Conservation (phyloP, 2,797 vertebrate species). For the Pterois miles region DNA sequence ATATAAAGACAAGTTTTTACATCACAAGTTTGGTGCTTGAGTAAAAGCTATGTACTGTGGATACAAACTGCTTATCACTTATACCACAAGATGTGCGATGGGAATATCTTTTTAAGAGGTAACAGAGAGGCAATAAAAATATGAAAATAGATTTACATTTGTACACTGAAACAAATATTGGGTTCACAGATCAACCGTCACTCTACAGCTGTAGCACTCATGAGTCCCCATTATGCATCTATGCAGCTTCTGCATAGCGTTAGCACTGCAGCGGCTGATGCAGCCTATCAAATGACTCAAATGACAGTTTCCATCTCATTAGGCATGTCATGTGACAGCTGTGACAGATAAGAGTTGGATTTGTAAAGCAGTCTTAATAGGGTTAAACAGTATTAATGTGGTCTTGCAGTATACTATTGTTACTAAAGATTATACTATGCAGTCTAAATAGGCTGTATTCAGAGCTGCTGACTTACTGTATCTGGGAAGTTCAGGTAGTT, state of each 20-base stretch:
- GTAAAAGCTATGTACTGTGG: constrained; percentile 7
- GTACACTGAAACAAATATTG: constrained; percentile 56
- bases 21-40: constrained; percentile 18
- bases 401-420: neutral
- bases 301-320: constrained; percentile 6
- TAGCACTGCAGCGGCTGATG: constrained; percentile 51
- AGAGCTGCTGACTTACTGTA: constrained; percentile 38
- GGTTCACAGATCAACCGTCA: constrained; percentile 70
- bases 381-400: neutral
- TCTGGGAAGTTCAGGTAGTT: no score
- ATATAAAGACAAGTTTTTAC: constrained; percentile 8
- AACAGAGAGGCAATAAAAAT: constrained; percentile 49
- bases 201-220: constrained; percentile 32
- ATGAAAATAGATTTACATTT: constrained; percentile 65
- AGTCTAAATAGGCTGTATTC: constrained; percentile 24
- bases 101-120: constrained; percentile 41
- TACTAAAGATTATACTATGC: neutral
- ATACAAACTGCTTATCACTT: constrained; percentile 23
- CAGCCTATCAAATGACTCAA: constrained; percentile 45
- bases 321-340: neutral
- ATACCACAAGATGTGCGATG: constrained; percentile 11
- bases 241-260: constrained; percentile 32
- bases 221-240: constrained; percentile 5
- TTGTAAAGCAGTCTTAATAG: neutral
- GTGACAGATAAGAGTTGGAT: neutral